phyloP scores from a whole-genome alignment of 2,888 invertebrate genomes.

The Tetranychus truncatus region DNA sequence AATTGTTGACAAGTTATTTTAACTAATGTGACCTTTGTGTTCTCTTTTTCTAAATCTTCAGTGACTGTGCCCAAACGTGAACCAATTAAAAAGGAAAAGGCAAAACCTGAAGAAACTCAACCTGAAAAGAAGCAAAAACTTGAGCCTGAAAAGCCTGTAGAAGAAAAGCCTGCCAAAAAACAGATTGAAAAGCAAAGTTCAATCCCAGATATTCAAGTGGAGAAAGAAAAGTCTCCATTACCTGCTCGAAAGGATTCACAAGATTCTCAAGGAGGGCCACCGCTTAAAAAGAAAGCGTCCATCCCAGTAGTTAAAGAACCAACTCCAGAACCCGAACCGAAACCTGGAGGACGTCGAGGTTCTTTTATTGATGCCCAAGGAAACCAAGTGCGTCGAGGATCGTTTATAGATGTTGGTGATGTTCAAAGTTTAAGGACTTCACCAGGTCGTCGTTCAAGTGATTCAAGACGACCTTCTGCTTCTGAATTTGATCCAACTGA shows the following conservation, averaged over 20 bases:
- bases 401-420: slow-evolving; percentile 27
- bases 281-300: slow-evolving; percentile 16
- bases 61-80: slow-evolving; percentile 35
- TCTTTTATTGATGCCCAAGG: slow-evolving; percentile 14
- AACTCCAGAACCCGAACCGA: slow-evolving; percentile 23
- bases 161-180: slow-evolving; percentile 18
- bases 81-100: slow-evolving; percentile 26
- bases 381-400: slow-evolving; percentile 11
- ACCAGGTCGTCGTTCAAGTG: slow-evolving; percentile 23
- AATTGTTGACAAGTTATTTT: not conserved
- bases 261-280: slow-evolving; percentile 3
- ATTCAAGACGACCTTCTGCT: slow-evolving; percentile 22
- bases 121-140: slow-evolving; percentile 22
- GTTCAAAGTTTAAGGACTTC: slow-evolving; percentile 27
- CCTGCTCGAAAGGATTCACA: slow-evolving; percentile 18
- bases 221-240: slow-evolving; percentile 49
- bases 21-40: not conserved
- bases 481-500: slow-evolving; percentile 36
- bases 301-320: slow-evolving; percentile 22
- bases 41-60: slow-evolving; percentile 19
- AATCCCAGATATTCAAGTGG: slow-evolving; percentile 49
- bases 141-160: slow-evolving; percentile 20
- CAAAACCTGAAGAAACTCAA: slow-evolving; percentile 24
- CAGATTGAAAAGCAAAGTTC: slow-evolving; percentile 20
- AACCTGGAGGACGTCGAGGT: slow-evolving; percentile 11